phyloP scores from a whole-genome alignment of 92 coral and sea anemone genomes.

The Blastomussa wellsi region DNA sequence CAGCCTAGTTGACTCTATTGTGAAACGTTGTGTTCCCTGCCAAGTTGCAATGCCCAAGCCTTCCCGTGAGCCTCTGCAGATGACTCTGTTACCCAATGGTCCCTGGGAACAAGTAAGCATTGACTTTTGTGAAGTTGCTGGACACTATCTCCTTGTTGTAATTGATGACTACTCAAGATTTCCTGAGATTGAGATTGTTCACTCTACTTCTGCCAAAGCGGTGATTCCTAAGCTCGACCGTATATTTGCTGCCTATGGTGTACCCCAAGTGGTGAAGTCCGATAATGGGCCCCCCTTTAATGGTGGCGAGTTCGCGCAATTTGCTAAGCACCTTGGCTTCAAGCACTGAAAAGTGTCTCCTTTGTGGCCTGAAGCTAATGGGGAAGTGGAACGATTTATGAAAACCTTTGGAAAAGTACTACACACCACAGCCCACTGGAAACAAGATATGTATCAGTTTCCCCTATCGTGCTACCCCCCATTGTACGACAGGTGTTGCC shows the following conservation, averaged over 20 bases:
- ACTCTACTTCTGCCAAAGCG: background rate
- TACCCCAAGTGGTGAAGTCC: slow-evolving; percentile 41
- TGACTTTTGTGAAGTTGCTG: slow-evolving; percentile 7
- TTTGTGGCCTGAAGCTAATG: slow-evolving; percentile 60
- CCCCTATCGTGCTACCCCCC: slow-evolving; percentile 53
- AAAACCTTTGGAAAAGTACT: slow-evolving; percentile 46
- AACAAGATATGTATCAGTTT: slow-evolving; percentile 42
- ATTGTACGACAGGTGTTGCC: slow-evolving; percentile 56
- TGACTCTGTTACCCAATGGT: slow-evolving; percentile 7
- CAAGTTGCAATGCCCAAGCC: slow-evolving; percentile 20
- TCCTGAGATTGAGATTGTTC: slow-evolving; percentile 7
- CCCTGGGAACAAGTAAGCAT: slow-evolving; percentile 23
- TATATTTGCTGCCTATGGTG: slow-evolving; percentile 36
- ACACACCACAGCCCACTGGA: slow-evolving; percentile 46
- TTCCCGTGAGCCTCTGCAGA: too few relatives aligned
- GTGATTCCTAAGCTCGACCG: slow-evolving; percentile 45
- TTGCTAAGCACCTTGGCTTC: slow-evolving; percentile 51
- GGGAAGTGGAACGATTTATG: slow-evolving; percentile 59
- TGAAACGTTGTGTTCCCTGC: slow-evolving; percentile 27
- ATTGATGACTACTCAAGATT: slow-evolving; percentile 25
- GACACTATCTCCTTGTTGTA: background rate
- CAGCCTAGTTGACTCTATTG: slow-evolving; percentile 30
- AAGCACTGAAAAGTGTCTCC: slow-evolving; percentile 58
- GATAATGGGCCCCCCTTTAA: slow-evolving; percentile 66
- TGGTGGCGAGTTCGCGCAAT: slow-evolving; percentile 36